A percentile compares a stretch with the other conserved stretches of the same genome.
These are phyloP conservation scores for Perizoma affinitatum DNA, from an alignment of 2,888 invertebrate species.

Conservation along the genomic window DNA sequence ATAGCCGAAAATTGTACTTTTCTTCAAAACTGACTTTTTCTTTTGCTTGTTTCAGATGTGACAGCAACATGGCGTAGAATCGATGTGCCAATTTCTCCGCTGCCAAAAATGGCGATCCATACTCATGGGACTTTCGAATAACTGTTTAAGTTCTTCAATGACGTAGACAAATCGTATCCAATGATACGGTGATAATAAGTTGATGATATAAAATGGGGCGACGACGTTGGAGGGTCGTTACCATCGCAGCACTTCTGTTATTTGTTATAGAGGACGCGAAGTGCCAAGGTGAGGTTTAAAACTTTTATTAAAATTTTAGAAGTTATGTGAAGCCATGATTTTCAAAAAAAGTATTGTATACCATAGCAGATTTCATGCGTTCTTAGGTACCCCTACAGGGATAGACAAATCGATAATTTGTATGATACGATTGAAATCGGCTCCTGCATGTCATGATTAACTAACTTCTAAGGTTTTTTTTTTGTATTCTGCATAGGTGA, in stretches of 20 bases:
- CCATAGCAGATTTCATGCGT: no score
- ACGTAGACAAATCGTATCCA: slow-evolving; percentile 49
- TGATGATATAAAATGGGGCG: slow-evolving; percentile 67
- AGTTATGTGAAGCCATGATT: background rate
- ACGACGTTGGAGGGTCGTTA: slow-evolving; percentile 76
- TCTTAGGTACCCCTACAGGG: no score
- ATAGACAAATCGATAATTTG: no score
- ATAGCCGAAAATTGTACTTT: background rate
- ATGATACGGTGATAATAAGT: slow-evolving; percentile 73
- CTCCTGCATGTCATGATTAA: no score
- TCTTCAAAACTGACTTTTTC: slow-evolving; percentile 20
- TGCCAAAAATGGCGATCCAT: slow-evolving; percentile 58
- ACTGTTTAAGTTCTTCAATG: slow-evolving; percentile 50
- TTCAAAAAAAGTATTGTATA: no score
- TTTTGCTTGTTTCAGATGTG: slow-evolving; percentile 73
- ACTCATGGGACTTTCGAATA: slow-evolving; percentile 50
- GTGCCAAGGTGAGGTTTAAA: slow-evolving; percentile 71
- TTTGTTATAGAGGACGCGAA: slow-evolving; percentile 70
- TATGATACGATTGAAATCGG: no score
- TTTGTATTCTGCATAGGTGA: no score
- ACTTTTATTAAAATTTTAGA: slow-evolving; percentile 4
- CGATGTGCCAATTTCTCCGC: slow-evolving; percentile 51
- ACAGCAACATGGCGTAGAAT: slow-evolving; percentile 59
- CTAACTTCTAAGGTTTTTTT: no score
- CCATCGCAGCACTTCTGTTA: slow-evolving; percentile 73